Evolutionary conservation across 2,888 invertebrate species (phyloP), one percentile per base, ranked within the genome.

Genomic region (Drosophila flavopinicola): DNA sequence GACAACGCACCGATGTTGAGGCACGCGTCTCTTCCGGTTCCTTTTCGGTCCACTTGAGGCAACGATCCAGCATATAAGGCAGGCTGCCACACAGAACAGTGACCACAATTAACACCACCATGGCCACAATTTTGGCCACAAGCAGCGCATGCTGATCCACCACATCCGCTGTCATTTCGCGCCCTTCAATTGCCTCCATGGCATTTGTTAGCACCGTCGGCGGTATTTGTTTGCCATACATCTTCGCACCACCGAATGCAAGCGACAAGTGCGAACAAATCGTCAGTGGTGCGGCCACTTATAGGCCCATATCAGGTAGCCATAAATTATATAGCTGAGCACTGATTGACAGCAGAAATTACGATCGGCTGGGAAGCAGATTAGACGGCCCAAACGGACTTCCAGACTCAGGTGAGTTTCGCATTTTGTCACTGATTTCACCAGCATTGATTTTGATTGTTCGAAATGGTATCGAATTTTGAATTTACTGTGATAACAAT

Each of bases 41-140:
- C 30, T 87, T 69, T 29, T 79, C 54, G 6, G 93, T 93, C 94
- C 94, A 94, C 29, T 93, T 92, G 74, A 95, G 93, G 89, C 93
- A 93, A 78, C 91, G 93, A 32, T 94, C 93, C 58, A 97, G 90
- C 78, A 95, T 91, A 70, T 96, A 92, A 0, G 97, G 97, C 23
- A 94, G 88, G 6, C 94, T 91, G 38, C 97, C 97, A 80, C 96
- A 94, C 13, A 94, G 88, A 87, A 95, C 93, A 35, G 97, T 96
- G 15, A 95, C 94, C 56, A 92, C 89, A 85, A 96, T 95, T 11
- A 98, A 93, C 23, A 95, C 94, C 35, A 93, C 91, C 95, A 97
- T 96, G 1, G 97, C 94, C 3, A 95, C 94, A 15, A 94, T 93
- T 91, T 97, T 97, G 11, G 96, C 96, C 41, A 85, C 69, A 0